These are phyloP conservation scores for Eospalax fontanierii DNA, from an alignment of 2,797 vertebrate genomes.

Conservation along the genomic window DNA sequence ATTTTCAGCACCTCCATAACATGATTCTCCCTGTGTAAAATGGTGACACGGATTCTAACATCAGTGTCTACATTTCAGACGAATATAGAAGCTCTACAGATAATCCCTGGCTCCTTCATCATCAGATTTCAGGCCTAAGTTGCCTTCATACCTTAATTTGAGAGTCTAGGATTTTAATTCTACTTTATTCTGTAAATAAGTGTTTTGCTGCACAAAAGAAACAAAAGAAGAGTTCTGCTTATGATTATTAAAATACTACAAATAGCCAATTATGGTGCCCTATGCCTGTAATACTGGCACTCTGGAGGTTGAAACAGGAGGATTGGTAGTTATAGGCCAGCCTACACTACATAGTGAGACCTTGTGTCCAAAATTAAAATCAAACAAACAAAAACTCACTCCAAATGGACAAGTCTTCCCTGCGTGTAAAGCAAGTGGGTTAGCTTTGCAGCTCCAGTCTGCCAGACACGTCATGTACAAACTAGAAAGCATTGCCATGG, in stretches of 20 bases:
- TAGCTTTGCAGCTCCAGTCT: constrained; percentile 53
- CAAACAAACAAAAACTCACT: not conserved
- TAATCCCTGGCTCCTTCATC: not conserved
- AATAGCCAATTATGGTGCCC: not conserved
- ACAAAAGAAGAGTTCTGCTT: constrained; percentile 60
- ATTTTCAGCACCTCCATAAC: constrained; percentile 25
- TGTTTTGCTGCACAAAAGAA: constrained; percentile 62
- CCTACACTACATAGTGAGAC: not conserved
- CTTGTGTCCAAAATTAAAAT: not conserved
- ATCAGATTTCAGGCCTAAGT: constrained; percentile 19
- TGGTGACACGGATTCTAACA: constrained; percentile 30
- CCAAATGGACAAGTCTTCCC: not conserved
- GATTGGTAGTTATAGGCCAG: not conserved
- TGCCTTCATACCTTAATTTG: constrained; percentile 41
- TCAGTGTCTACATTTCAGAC: constrained; percentile 60
- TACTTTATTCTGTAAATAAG: constrained; percentile 36
- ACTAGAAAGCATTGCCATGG: constrained; percentile 69
- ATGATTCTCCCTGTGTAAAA: constrained; percentile 55
- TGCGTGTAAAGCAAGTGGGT: constrained; percentile 58
- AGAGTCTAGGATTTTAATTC: constrained; percentile 57
- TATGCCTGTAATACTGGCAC: not conserved
- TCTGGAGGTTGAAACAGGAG: not conserved
- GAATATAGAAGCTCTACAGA: constrained; percentile 62
- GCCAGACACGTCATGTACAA: constrained; percentile 64
- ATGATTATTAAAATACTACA: constrained; percentile 27